A percentile compares a stretch with the other conserved stretches of the same genome.
Conservation (phyloP, 2,888 invertebrate species). For the Eupelmus urozonus region DNA sequence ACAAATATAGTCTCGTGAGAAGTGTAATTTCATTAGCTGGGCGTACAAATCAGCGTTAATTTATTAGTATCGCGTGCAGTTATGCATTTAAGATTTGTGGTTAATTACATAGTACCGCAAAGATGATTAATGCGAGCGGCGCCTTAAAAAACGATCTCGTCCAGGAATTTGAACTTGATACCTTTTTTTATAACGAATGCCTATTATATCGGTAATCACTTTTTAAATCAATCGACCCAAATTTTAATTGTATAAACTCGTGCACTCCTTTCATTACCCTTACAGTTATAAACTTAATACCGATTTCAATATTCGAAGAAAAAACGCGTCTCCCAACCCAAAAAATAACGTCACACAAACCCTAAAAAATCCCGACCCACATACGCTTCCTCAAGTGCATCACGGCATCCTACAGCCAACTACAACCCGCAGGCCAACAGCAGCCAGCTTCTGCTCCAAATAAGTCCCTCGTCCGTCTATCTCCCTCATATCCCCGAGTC, state of each 20-base stretch:
- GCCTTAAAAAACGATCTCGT: not conserved
- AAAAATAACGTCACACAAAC: no score
- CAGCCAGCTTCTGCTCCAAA: conserved; percentile 19
- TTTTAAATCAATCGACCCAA: conserved; percentile 32
- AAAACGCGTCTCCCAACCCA: no score
- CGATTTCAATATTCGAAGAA: not conserved
- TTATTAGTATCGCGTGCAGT: not conserved
- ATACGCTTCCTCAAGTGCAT: not conserved
- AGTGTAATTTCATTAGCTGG: no score
- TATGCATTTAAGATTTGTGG: not conserved
- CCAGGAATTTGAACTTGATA: not conserved
- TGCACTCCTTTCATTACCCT: no score
- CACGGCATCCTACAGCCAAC: not conserved
- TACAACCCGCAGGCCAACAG: not conserved
- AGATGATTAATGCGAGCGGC: conserved; percentile 4
- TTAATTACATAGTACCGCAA: conserved; percentile 11
- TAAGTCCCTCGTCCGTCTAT: conserved; percentile 8
- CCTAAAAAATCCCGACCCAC: conserved; percentile 13
- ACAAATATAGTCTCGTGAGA: no score
- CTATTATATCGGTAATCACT: conserved; percentile 9
- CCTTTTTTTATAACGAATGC: not conserved
- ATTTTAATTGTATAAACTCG: no score
- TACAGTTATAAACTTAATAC: no score
- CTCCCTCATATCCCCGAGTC: not conserved
- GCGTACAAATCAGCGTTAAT: no score